These are phyloP conservation scores for Protomyctophum bolini DNA, from an alignment of 2,113 vertebrate species.

Conservation along the genomic window DNA sequence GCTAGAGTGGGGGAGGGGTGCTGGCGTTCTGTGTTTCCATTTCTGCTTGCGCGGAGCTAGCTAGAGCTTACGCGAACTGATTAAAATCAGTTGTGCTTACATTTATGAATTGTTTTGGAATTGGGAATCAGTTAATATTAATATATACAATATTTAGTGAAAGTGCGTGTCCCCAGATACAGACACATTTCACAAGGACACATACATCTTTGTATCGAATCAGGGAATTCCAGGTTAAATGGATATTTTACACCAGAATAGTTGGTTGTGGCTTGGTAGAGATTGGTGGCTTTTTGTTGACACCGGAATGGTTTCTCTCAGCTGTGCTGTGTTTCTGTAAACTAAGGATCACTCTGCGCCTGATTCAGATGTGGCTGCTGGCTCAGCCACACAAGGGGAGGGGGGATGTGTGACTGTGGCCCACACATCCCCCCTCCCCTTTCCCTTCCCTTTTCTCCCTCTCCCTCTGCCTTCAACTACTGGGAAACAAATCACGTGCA, in stretches of 20 bases:
- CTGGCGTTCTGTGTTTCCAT: slow-evolving; percentile 34
- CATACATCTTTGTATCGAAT: neutral
- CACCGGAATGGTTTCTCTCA: slow-evolving; percentile 19
- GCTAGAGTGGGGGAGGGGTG: slow-evolving; percentile 66
- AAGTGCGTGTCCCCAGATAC: neutral
- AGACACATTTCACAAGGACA: slow-evolving; percentile 9
- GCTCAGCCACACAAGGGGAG: slow-evolving; percentile 16
- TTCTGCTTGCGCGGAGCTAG: slow-evolving; percentile 55
- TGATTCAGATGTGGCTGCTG: slow-evolving; percentile 48
- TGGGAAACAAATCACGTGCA: slow-evolving; percentile 29
- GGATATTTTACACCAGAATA: neutral
- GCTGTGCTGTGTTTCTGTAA: slow-evolving; percentile 12
- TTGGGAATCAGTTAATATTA: neutral
- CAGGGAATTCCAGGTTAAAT: neutral
- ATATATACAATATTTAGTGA: neutral
- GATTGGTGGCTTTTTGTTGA: slow-evolving; percentile 13
- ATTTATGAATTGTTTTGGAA: neutral
- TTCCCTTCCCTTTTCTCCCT: slow-evolving; percentile 64
- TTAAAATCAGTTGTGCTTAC: slow-evolving; percentile 12
- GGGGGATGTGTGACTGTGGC: too few species aligned
- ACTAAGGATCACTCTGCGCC: slow-evolving; percentile 50
- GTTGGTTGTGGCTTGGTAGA: neutral
- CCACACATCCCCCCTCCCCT: slow-evolving; percentile 18
- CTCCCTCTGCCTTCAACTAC: slow-evolving; percentile 36
- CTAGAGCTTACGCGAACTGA: slow-evolving; percentile 38